Evolutionary conservation across 2,888 invertebrate species (phyloP).

Genomic region (Allophyes oxyacanthae): DNA sequence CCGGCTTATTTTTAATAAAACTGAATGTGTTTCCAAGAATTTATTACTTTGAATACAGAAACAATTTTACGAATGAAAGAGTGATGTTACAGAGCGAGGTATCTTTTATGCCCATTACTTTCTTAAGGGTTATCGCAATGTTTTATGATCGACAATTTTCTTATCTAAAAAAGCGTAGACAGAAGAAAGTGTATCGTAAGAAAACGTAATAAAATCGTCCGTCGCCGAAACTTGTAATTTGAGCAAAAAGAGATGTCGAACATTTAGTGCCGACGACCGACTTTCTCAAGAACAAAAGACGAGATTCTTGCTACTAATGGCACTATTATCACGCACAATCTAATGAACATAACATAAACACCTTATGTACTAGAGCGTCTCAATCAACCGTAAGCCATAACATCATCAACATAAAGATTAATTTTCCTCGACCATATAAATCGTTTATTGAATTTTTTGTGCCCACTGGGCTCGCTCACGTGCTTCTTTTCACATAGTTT

Average conservation of each 20-base stretch:
- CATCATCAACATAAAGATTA: neutral
- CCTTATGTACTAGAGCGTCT: conserved; percentile 20
- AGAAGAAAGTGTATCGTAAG: conserved; percentile 29
- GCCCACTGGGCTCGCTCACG: conserved; percentile 22
- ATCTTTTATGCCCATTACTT: conserved; percentile 37
- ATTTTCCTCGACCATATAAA: conserved; percentile 12
- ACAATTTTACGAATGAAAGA: conserved; percentile 52
- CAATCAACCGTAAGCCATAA: conserved; percentile 11
- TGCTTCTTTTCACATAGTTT: conserved; percentile 42
- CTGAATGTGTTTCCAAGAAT: conserved; percentile 36
- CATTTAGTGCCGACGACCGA: conserved; percentile 39
- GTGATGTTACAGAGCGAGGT: conserved; percentile 46
- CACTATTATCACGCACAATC: conserved; percentile 60
- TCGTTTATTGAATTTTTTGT: conserved; percentile 41
- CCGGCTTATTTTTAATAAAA: conserved; percentile 34
- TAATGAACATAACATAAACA: conserved; percentile 38
- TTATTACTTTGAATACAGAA: conserved; percentile 47
- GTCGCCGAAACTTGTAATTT: conserved; percentile 42
- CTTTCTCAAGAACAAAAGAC: conserved; percentile 50
- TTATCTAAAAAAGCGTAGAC: conserved; percentile 27
- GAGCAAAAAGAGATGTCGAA: conserved; percentile 39
- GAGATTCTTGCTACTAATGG: conserved; percentile 59
- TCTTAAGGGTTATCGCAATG: conserved; percentile 41
- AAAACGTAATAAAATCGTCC: conserved; percentile 28
- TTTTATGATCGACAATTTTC: conserved; percentile 47